phyloP scores from a whole-genome alignment of 2,113 vertebrate genomes.

The Chloropsis hardwickii region DNA sequence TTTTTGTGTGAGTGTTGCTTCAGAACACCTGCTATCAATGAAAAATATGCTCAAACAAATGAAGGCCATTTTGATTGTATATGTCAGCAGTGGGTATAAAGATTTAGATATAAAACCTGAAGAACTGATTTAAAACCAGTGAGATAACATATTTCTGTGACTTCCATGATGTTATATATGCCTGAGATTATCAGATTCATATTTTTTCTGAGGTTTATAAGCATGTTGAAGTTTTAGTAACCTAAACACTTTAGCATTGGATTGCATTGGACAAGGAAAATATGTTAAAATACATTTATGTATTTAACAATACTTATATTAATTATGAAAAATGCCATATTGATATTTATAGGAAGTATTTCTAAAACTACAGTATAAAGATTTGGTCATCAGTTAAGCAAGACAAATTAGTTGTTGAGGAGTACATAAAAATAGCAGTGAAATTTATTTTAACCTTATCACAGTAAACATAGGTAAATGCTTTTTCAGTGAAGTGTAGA shows the following conservation, averaged over 20 bases:
- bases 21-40: background rate
- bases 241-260: background rate
- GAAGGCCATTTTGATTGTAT: background rate
- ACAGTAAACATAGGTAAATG: constrained; percentile 23
- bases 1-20: background rate
- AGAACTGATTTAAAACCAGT: background rate
- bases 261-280: background rate
- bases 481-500: background rate
- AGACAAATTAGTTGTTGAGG: background rate
- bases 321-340: constrained; percentile 8
- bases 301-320: background rate
- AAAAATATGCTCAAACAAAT: background rate
- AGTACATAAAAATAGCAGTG: background rate
- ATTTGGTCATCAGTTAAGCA: constrained; percentile 33
- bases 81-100: background rate
- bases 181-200: background rate
- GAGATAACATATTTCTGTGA: background rate
- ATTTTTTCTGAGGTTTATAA: background rate
- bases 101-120: background rate
- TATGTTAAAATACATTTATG: background rate
- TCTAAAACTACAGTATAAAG: background rate
- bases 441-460: constrained; percentile 12
- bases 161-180: background rate
- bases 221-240: background rate
- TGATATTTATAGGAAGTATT: constrained; percentile 33